Evolutionary conservation across 2,888 invertebrate genomes (phyloP), one percentile per base, ranked within the genome.

Genomic region (Geotrupes spiniger): DNA sequence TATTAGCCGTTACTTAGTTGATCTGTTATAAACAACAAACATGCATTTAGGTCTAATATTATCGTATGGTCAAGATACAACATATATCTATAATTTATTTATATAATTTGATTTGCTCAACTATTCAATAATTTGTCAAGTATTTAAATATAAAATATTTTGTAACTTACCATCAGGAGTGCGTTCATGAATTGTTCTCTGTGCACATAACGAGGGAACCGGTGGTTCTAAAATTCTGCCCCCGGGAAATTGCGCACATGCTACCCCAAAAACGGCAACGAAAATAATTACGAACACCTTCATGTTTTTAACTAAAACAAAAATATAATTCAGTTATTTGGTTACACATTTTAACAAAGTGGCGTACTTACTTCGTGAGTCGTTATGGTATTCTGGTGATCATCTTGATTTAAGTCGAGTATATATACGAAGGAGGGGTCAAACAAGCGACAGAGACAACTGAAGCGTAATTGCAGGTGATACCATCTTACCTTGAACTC

Each of bases 141-240:
- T 8, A 41, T 15, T n/a, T 25, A 26, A 41, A 41, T 11, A 29
- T 33, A 27, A 31, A 28, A n/a, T 4, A 33, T n/a, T 47, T 38
- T n/a, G 15, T 25, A 69, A 80, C 80, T 87, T 77, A 87, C 85
- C 84, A 73, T 85, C 85, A 54, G 80, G 79, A 59, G 81, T 83
- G 71, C 83, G 79, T 68, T 86, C 86, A 63, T 87, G 86, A 51
- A 86, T 81, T 52, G 76, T 75, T 57, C 90, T 80, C 70, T 88
- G 84, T 10, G 87, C 84, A 64, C 90, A 90, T 36, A 84, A 77
- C 14, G 80, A 76, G 10, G 90, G 87, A 50, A 86, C 81, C 2
- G 91, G 91, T 8, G 88, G 83, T 69, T 90, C 90, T 62, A 91
- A 72, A 64, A 87, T 83, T 57, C 89, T 80, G 21, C 89, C 88